Evolutionary conservation across 2,888 invertebrate species (phyloP), one percentile per base, ranked within the genome.

Genomic region (Galerucella pusilla): DNA sequence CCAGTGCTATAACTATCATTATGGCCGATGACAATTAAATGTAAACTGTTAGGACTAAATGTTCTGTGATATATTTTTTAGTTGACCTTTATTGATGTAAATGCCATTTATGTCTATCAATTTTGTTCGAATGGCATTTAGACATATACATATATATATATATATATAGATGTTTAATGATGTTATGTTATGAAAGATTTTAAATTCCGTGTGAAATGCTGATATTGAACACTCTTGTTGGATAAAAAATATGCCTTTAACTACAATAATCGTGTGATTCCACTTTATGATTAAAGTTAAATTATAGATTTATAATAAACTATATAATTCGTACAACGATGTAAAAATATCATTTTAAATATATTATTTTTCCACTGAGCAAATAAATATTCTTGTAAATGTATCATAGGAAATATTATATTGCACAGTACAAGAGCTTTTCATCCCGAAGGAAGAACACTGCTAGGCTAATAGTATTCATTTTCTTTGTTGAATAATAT

Each of bases 1-100:
- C 90, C 71, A 93, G 93, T 84, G 92, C 91, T 77, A 91, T 92
- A 68, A 93, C 92, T 69, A 91, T 92, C 76, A 90, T 92, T 79
- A 87, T 92, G 82, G 90, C 90, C 75, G 92, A 92, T 79, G 91
- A 92, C 81, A 88, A 87, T 82, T 87, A 86, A 85, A 82, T 80
- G 79, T 82, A 80, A 80, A 74, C 74, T 81, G 54, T 68, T 83
- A 83, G 81, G 81, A 81, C 79, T 85, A 84, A 85, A 80, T 84
- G 83, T 85, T 85, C 86, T 86, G 86, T 86, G 86, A 86, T 85
- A 85, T 79, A 71, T 83, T 79, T 82, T 78, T 81, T 76, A 70
- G 70, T 70, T 70, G 35, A 63, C 61, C 35, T 63, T 71, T 69
- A 73, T 75, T 46, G 63, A 73, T 67, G 67, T 73, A 75, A 73